Percentiles rank a stretch among this genome's conserved stretches.
These are phyloP conservation scores for Stenodera caucasica DNA, from an alignment of 2,888 invertebrate species.

Conservation along the genomic window DNA sequence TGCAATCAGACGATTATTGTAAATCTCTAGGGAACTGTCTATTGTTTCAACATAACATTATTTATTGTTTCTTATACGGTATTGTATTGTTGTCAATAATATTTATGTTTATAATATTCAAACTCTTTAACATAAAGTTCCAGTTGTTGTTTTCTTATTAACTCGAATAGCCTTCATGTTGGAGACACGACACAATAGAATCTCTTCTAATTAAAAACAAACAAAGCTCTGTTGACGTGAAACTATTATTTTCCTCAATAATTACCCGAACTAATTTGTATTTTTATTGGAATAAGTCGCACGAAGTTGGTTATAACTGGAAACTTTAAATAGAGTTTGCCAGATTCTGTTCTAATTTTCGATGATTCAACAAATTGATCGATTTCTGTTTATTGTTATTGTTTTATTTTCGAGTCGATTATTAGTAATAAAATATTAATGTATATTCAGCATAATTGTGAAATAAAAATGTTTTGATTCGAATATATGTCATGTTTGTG, in stretches of 20 bases:
- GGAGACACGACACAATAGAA: background rate
- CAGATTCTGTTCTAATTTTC: too few species aligned
- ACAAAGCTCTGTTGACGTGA: too few species aligned
- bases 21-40: background rate
- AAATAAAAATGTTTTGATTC: background rate
- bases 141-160: too few species aligned
- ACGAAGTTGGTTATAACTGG: too few species aligned
- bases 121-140: background rate
- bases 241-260: background rate
- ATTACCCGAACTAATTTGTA: background rate
- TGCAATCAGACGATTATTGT: conserved; percentile 2
- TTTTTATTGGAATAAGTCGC: too few species aligned
- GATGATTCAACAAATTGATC: too few species aligned
- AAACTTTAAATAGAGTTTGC: too few species aligned
- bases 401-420: background rate
- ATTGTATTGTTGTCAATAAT: background rate
- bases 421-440: background rate
- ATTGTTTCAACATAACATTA: background rate
- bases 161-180: too few species aligned
- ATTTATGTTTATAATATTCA: background rate
- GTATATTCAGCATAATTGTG: background rate
- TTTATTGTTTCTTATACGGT: background rate
- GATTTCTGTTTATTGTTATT: background rate
- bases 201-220: background rate
- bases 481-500: too few species aligned